Percentiles rank a stretch among this genome's conserved stretches.
These are phyloP conservation scores for Hemibagrus wyckioides DNA, from an alignment of 2,113 vertebrate genomes.

Conservation along the genomic window DNA sequence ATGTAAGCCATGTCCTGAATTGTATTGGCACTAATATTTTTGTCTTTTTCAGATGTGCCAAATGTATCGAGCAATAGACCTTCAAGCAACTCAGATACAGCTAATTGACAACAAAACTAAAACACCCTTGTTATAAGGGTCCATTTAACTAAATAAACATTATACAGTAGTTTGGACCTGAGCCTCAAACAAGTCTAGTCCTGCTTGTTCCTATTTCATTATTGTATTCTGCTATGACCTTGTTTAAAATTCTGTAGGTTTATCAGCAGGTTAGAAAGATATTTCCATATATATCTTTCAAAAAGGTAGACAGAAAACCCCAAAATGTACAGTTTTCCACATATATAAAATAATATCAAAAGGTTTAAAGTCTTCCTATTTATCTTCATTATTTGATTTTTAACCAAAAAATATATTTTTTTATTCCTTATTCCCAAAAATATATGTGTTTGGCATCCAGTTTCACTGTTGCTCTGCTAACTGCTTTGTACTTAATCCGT, in stretches of 20 bases:
- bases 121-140: neutral
- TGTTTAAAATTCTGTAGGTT: neutral
- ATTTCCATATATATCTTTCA: neutral
- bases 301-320: neutral
- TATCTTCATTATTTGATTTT: neutral
- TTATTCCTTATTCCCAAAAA: neutral
- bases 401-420: neutral
- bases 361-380: no score
- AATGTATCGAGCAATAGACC: neutral
- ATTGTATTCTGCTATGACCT: no score
- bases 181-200: no score
- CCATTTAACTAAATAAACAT: neutral
- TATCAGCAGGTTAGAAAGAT: neutral
- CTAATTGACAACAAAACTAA: neutral
- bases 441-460: neutral
- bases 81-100: slow-evolving; percentile 15
- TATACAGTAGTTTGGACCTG: no score
- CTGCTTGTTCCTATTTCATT: no score
- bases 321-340: neutral
- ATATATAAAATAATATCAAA: neutral
- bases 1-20: neutral
- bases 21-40: neutral
- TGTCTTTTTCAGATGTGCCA: neutral
- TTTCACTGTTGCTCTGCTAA: neutral
- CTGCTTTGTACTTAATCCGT: neutral